A percentile compares a stretch with the other conserved stretches of the same genome.
Conservation (phyloP, 2,113 vertebrate species). For the cat (Felis catus) region DNA sequence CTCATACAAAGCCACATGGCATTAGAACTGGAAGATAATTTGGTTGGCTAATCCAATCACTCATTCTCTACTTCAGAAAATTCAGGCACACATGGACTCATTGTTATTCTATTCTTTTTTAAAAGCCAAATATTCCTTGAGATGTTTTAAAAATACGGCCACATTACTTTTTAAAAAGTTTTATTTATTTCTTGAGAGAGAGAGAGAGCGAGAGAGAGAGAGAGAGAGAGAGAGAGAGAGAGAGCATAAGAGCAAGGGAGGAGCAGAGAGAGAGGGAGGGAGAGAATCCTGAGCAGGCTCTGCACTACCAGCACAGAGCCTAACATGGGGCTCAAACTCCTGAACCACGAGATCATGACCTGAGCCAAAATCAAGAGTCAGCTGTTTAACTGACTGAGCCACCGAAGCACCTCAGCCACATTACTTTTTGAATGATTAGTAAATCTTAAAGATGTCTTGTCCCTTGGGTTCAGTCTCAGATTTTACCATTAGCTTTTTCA, state of each 20-base stretch:
- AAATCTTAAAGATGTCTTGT: slow-evolving; percentile 22
- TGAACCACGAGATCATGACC: too few species aligned
- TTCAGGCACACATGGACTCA: background rate
- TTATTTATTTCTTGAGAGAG: too few species aligned
- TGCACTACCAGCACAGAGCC: too few species aligned
- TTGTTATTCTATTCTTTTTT: background rate
- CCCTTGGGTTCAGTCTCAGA: background rate
- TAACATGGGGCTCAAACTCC: too few species aligned
- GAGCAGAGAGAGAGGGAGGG: too few species aligned
- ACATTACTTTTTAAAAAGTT: background rate
- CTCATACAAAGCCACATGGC: background rate
- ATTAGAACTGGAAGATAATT: background rate
- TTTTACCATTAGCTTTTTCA: background rate
- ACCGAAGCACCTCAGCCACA: background rate
- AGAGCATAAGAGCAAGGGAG: too few species aligned
- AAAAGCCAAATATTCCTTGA: slow-evolving; percentile 26
- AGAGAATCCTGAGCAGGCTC: too few species aligned
- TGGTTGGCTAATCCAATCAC: background rate
- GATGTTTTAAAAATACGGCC: background rate
- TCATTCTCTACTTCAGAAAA: slow-evolving; percentile 8
- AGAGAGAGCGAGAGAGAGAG: too few species aligned
- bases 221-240: too few species aligned
- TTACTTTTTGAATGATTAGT: background rate
- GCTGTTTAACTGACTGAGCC: too few species aligned
- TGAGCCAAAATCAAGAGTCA: too few species aligned